Evolutionary conservation across 35 echinoderm and acorn worm species (phyloP).

Genomic region (Apostichopus japonicus): DNA sequence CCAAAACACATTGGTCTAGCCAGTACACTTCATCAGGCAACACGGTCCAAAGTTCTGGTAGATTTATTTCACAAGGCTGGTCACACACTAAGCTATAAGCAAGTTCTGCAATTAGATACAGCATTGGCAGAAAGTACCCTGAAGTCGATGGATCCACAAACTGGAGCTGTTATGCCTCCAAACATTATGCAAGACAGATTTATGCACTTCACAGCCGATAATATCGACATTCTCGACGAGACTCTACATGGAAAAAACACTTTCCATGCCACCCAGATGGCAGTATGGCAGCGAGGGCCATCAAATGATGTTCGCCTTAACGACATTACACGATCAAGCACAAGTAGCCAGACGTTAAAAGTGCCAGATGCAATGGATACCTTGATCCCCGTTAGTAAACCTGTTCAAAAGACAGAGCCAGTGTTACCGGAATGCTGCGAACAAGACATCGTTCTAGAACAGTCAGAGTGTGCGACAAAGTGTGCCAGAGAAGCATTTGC

Average conservation of each 20-base stretch:
- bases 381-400: background rate
- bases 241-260: slow-evolving; percentile 59
- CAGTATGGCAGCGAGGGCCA: slow-evolving; percentile 30
- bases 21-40: slow-evolving; percentile 60
- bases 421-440: too few species aligned
- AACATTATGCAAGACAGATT: slow-evolving; percentile 8
- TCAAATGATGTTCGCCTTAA: slow-evolving; percentile 3
- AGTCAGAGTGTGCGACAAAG: too few species aligned
- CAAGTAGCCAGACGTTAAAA: background rate
- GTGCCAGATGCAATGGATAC: slow-evolving; percentile 37
- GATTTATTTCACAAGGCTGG: slow-evolving; percentile 65
- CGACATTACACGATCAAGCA: slow-evolving; percentile 15
- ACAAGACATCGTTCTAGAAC: too few species aligned
- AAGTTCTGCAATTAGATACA: slow-evolving; percentile 43
- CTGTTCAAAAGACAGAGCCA: too few species aligned
- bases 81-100: slow-evolving; percentile 3
- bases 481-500: slow-evolving; percentile 12
- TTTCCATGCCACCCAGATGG: slow-evolving; percentile 66
- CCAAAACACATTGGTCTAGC: slow-evolving; percentile 64
- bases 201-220: slow-evolving; percentile 56
- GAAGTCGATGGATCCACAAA: slow-evolving; percentile 22
- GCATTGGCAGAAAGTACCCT: slow-evolving; percentile 34
- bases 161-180: slow-evolving; percentile 50
- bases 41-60: slow-evolving; percentile 50
- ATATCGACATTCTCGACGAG: slow-evolving; percentile 68